phyloP scores from a whole-genome alignment of 2,888 invertebrate species.

The Vannuccia rotundouncinata region DNA sequence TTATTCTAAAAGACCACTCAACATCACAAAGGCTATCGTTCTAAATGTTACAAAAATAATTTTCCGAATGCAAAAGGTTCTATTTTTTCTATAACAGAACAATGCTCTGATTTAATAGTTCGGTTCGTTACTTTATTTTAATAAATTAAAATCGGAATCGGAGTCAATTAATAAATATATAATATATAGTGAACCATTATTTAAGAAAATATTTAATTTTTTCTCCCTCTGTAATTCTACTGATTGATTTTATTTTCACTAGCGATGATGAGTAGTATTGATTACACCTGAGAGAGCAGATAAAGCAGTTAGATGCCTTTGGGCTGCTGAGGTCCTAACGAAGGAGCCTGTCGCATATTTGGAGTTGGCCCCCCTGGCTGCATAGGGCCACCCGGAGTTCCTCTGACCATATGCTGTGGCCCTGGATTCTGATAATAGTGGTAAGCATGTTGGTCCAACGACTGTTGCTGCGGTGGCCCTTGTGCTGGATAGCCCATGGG shows the following conservation, averaged over 20 bases:
- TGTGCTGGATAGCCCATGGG: too few species aligned
- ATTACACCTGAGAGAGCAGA: neutral
- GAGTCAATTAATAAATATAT: too few species aligned
- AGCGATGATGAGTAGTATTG: neutral
- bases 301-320: neutral
- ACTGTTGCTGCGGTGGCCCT: neutral
- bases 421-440: neutral
- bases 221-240: too few species aligned
- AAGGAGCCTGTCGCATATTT: neutral
- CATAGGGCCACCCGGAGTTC: too few species aligned
- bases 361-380: neutral
- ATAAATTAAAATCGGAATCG: too few species aligned
- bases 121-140: too few species aligned
- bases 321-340: neutral
- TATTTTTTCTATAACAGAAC: too few species aligned
- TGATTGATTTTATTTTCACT: too few species aligned
- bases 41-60: neutral
- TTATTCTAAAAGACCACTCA: neutral
- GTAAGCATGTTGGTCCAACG: neutral
- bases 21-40: slow-evolving; percentile 2
- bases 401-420: neutral
- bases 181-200: neutral
- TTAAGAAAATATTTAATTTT: neutral
- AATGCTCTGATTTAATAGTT: too few species aligned
- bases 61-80: too few species aligned